Evolutionary conservation across 2,113 vertebrate species (phyloP).

Genomic region (Sander vitreus): DNA sequence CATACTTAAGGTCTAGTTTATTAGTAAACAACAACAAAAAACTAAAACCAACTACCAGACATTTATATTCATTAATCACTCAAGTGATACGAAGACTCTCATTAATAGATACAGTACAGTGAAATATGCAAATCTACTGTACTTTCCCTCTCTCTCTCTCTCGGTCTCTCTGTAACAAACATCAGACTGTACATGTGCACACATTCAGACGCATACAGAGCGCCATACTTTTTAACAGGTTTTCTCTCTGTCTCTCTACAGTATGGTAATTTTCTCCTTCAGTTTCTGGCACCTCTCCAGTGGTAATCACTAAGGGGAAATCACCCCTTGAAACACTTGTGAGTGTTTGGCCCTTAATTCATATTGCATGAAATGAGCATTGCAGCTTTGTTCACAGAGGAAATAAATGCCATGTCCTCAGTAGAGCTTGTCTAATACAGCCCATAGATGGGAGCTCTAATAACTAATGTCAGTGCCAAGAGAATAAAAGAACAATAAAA

Average conservation of each 20-base stretch:
- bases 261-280: conserved; percentile 55
- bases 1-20: neutral
- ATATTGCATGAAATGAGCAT: conserved; percentile 59
- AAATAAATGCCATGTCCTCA: conserved; percentile 50
- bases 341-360: conserved; percentile 66
- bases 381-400: conserved; percentile 55
- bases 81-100: neutral
- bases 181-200: conserved; percentile 1
- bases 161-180: conserved; percentile 12
- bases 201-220: neutral
- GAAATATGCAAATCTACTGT: conserved; percentile 25
- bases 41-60: neutral
- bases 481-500: conserved; percentile 46
- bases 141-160: neutral
- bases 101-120: conserved; percentile 14
- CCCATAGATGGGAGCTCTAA: conserved; percentile 59
- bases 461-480: conserved; percentile 34
- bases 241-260: conserved; percentile 29
- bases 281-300: conserved; percentile 54
- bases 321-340: conserved; percentile 62
- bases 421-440: conserved; percentile 59
- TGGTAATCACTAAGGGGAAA: conserved; percentile 66
- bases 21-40: neutral
- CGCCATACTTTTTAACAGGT: conserved; percentile 33
- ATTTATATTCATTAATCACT: neutral